Evolutionary conservation across 2,797 vertebrate genomes (phyloP).

Genomic region (Sebastiscus albofasciatus): DNA sequence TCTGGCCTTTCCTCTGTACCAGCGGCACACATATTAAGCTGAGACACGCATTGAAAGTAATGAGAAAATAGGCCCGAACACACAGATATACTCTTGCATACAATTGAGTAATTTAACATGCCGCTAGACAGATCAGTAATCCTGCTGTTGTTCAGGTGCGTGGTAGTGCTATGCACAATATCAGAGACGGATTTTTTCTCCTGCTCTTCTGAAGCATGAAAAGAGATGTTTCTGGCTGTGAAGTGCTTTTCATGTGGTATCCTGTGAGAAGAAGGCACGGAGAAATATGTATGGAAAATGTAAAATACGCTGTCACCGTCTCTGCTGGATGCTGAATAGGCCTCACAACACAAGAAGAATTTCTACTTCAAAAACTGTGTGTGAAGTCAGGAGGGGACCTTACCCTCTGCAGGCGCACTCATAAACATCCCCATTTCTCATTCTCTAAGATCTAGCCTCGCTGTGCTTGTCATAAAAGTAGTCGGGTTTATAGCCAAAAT

Average conservation of each 20-base stretch:
- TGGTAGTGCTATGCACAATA: background rate
- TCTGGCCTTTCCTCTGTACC: background rate
- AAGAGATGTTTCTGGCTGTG: constrained; percentile 18
- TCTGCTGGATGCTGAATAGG: constrained; percentile 29
- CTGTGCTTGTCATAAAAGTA: constrained; percentile 5
- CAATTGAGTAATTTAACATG: background rate
- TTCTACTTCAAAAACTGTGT: constrained; percentile 22
- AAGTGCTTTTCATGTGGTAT: constrained; percentile 35
- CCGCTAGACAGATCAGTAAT: constrained; percentile 7
- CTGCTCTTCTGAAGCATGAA: constrained; percentile 11
- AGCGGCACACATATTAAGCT: background rate
- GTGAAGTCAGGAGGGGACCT: constrained; percentile 21
- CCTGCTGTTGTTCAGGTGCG: constrained; percentile 9
- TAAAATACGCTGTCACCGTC: constrained; percentile 22
- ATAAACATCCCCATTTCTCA: constrained; percentile 36
- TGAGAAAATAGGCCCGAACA: constrained; percentile 6
- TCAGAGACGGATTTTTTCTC: constrained; percentile 18
- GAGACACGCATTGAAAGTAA: background rate
- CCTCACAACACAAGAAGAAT: constrained; percentile 16
- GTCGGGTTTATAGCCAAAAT: background rate
- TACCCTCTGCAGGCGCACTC: constrained; percentile 11
- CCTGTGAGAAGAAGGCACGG: background rate
- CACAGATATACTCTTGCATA: background rate
- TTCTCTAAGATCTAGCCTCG: constrained; percentile 18
- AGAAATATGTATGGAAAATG: constrained; percentile 33